Conservation (phyloP, 2,797 vertebrate genomes). For the Syngnathus acus region DNA sequence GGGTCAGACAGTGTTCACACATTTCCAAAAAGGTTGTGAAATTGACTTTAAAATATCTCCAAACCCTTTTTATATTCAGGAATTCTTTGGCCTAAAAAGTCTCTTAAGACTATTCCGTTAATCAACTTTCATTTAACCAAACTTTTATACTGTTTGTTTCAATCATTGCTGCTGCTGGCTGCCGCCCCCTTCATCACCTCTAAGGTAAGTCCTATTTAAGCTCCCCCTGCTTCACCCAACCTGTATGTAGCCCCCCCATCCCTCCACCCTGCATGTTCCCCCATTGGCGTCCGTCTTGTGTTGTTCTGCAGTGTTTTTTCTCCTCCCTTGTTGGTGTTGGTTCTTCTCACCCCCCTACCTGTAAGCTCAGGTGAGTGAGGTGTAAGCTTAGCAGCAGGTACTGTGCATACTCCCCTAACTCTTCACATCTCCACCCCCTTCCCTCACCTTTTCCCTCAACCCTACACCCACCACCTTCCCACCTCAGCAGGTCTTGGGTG, state of each 20-base stretch:
- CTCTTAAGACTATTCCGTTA: not conserved
- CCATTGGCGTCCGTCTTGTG: conserved; percentile 40
- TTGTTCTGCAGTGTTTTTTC: conserved; percentile 65
- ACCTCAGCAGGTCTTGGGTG: conserved; percentile 88
- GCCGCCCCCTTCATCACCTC: conserved; percentile 52
- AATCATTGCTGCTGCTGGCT: conserved; percentile 47
- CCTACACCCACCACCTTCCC: conserved; percentile 28
- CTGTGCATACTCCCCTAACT: conserved; percentile 53
- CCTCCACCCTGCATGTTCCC: not conserved
- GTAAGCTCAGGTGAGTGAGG: conserved; percentile 73
- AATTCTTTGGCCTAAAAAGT: too few relatives aligned
- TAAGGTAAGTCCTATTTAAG: conserved; percentile 71
- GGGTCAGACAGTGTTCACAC: not conserved
- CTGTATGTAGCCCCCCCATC: conserved; percentile 5
- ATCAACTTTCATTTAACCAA: conserved; percentile 59
- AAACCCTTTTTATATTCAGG: too few relatives aligned
- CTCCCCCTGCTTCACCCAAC: conserved; percentile 21
- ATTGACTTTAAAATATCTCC: not conserved
- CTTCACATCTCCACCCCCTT: conserved; percentile 30
- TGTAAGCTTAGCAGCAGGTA: conserved; percentile 50
- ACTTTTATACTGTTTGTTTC: conserved; percentile 28
- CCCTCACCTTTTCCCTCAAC: conserved; percentile 20
- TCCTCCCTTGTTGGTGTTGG: conserved; percentile 56
- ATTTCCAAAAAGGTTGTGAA: not conserved
- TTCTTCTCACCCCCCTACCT: conserved; percentile 55